These are phyloP conservation scores for Thera obeliscata DNA, from an alignment of 2,888 invertebrate genomes.

Conservation along the genomic window DNA sequence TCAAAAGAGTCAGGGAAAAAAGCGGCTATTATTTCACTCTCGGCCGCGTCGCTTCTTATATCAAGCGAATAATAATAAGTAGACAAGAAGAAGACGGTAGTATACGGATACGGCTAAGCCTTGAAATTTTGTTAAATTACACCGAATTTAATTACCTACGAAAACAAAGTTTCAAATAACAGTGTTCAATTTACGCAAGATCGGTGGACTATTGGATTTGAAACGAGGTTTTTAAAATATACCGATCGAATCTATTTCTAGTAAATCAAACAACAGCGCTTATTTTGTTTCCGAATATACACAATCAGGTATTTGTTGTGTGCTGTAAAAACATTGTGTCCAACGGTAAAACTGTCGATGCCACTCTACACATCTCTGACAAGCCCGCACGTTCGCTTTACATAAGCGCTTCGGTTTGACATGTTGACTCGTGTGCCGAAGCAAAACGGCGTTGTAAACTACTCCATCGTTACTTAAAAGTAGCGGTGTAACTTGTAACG, in stretches of 20 bases:
- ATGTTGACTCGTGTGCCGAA: slow-evolving; percentile 37
- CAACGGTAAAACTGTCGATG: slow-evolving; percentile 55
- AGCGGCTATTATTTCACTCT: slow-evolving; percentile 52
- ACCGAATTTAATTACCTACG: slow-evolving; percentile 20
- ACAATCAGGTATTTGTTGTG: slow-evolving; percentile 55
- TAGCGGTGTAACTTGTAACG: slow-evolving; percentile 73
- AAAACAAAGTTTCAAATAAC: slow-evolving; percentile 15
- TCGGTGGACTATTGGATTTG: slow-evolving; percentile 15
- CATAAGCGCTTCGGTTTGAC: slow-evolving; percentile 54
- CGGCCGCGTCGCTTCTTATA: slow-evolving; percentile 24
- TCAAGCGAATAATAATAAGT: slow-evolving; percentile 16
- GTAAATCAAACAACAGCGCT: slow-evolving; percentile 46
- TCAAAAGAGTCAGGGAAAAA: slow-evolving; percentile 51
- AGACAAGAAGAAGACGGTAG: neutral
- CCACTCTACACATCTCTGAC: slow-evolving; percentile 42
- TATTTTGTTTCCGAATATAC: slow-evolving; percentile 51
- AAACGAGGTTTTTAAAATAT: slow-evolving; percentile 19
- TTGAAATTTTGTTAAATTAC: slow-evolving; percentile 26
- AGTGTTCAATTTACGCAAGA: slow-evolving; percentile 22
- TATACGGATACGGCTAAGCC: neutral
- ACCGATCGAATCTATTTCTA: slow-evolving; percentile 40
- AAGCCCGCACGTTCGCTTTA: slow-evolving; percentile 49
- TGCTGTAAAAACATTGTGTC: slow-evolving; percentile 57
- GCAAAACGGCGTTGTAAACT: slow-evolving; percentile 63
- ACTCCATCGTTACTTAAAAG: slow-evolving; percentile 61